Percentiles rank a stretch among this genome's conserved stretches.
These are phyloP conservation scores for Ligdia adustata DNA, from an alignment of 2,888 invertebrate genomes.

Conservation along the genomic window DNA sequence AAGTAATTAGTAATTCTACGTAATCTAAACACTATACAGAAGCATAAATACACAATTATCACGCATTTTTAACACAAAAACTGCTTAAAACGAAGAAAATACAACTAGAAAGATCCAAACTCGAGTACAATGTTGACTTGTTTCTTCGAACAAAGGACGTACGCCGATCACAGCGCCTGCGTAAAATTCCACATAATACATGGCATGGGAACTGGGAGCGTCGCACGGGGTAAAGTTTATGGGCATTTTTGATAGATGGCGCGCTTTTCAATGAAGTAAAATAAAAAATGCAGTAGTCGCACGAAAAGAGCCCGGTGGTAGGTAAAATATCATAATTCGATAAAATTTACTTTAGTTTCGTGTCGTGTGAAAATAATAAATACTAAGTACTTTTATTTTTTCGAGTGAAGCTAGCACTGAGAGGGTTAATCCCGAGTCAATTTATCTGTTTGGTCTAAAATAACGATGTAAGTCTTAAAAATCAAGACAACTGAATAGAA, in stretches of 20 bases:
- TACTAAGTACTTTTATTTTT: no score
- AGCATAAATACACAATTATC: slow-evolving; percentile 49
- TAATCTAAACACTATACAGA: slow-evolving; percentile 50
- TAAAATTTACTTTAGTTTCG: no score
- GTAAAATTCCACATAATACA: slow-evolving; percentile 64
- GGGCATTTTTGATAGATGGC: slow-evolving; percentile 65
- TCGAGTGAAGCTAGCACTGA: no score
- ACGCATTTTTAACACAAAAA: slow-evolving; percentile 64
- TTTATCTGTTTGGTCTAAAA: no score
- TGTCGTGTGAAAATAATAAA: no score
- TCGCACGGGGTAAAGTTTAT: slow-evolving; percentile 55
- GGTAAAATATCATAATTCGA: no score
- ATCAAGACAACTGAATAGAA: no score
- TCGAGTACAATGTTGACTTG: slow-evolving; percentile 80
- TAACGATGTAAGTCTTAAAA: no score
- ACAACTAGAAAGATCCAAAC: slow-evolving; percentile 69
- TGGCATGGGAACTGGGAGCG: slow-evolving; percentile 55
- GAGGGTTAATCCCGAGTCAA: no score
- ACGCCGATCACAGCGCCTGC: slow-evolving; percentile 82
- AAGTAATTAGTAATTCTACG: slow-evolving; percentile 46
- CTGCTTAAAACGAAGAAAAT: slow-evolving; percentile 53
- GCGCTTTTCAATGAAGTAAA: slow-evolving; percentile 45
- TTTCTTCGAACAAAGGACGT: slow-evolving; percentile 84
- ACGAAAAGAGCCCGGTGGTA: no score
- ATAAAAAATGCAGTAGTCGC: no score